Percentiles rank a stretch among this genome's conserved stretches.
Conservation (phyloP, 2,888 invertebrate genomes). For the Branchellion lobata region DNA sequence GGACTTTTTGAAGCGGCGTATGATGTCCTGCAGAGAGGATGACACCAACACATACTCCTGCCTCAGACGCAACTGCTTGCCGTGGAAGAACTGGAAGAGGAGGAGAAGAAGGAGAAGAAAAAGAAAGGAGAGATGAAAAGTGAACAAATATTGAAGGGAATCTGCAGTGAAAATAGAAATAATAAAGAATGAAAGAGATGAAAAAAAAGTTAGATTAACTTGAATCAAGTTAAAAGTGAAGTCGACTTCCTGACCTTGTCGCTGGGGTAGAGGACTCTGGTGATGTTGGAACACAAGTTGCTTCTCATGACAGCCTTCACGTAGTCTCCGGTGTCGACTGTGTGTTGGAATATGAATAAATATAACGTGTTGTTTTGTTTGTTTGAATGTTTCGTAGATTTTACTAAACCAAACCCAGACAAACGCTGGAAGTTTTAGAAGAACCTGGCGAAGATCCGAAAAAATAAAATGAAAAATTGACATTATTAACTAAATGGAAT, state of each 20-base stretch:
- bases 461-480: too few relatives aligned
- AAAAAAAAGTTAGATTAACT: neutral
- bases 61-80: conserved; percentile 93
- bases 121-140: neutral
- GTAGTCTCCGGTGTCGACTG: conserved; percentile 97
- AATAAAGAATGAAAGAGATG: neutral
- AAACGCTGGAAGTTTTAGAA: too few relatives aligned
- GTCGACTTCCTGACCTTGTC: too few relatives aligned
- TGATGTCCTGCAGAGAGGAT: conserved; percentile 91
- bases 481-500: too few relatives aligned
- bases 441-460: too few relatives aligned
- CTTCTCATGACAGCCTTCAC: conserved; percentile 97
- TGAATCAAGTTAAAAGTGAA: too few relatives aligned
- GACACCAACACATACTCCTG: conserved; percentile 99
- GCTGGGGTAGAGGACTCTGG: conserved; percentile 94
- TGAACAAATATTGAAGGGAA: too few relatives aligned
- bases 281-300: conserved; percentile 95
- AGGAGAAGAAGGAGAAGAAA: conserved; percentile 3
- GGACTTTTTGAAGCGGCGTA: conserved; percentile 90
- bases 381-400: too few relatives aligned
- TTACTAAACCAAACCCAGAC: too few relatives aligned
- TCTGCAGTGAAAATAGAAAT: neutral
- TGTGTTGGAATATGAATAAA: too few relatives aligned
- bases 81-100: conserved; percentile 77
- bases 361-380: too few relatives aligned